Conservation (phyloP, 2,797 vertebrate species). For the Megalops cyprinoides region DNA sequence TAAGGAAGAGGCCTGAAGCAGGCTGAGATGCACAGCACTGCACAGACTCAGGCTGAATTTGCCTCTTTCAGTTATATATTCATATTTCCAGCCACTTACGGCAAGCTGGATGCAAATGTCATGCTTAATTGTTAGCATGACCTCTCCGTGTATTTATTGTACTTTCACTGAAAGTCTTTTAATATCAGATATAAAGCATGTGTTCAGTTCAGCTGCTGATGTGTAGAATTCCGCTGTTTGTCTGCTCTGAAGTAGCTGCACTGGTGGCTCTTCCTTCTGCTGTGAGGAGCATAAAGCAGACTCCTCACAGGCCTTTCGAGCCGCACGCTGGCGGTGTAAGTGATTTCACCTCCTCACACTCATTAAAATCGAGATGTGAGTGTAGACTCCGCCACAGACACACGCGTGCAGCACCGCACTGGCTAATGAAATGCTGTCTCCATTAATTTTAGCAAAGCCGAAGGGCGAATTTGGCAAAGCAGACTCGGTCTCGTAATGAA, state of each 20-base stretch:
- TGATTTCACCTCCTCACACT: constrained; percentile 38
- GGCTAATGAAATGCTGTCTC: constrained; percentile 47
- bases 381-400: constrained; percentile 32
- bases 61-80: background rate
- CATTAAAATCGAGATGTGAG: constrained; percentile 41
- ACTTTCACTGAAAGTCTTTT: background rate
- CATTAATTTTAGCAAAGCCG: constrained; percentile 44
- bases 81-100: background rate
- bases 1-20: background rate
- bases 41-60: background rate
- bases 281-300: background rate
- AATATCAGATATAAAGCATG: background rate
- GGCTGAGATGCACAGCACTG: background rate
- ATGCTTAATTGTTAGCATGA: background rate
- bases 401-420: constrained; percentile 8
- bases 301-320: background rate
- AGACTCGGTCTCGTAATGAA: constrained; percentile 44
- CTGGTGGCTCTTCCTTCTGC: background rate
- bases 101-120: background rate
- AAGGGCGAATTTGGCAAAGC: constrained; percentile 38
- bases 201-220: background rate
- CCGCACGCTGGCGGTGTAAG: background rate
- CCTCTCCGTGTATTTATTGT: background rate
- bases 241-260: background rate
- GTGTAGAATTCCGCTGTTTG: background rate